Base-by-base conservation (phyloP, 2,113 vertebrate genomes). In the Opisthocomus hoazin region DNA sequence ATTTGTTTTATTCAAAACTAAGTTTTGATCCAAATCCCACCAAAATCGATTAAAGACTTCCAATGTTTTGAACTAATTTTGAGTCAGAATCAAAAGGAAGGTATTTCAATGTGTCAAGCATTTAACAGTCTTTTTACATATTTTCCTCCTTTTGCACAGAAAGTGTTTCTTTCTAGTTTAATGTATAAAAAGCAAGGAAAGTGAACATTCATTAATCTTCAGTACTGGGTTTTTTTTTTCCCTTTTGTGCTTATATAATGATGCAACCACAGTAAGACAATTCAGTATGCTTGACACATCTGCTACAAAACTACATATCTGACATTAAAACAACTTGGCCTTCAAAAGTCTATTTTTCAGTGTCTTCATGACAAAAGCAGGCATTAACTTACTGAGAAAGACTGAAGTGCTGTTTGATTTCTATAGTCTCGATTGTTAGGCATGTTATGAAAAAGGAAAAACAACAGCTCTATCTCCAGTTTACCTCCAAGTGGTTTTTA, bases 381-480 rank as follows among this genome's bases (percentile, higher is more conserved):
- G 2, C 15, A 37, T 61, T 54, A 84, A 10, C 24, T 83, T 73
- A 36, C 11, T 50, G 22, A 23, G 14, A 46, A 11, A 54, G 15
- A 84, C 26, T 22, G 18, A 81, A 54, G 22, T 0, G 1, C 0
- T 12, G 87, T 76, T 69, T 41, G 2, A 58, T 75, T 84, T 27
- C 11, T 50, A 2, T 41, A 57, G 4, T 37, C 11, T 65, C 1
- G 2, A 58, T 1, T 46, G 8, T 23, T 69, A 41, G 12, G 6
- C 12, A 45, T 46, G 7, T 34, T 65, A 65, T 14, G 27, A 65
- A 86, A 84, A 70, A n/a, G 1, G 19, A 22, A 64, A 73, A 91
- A 8, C 2, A 56, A 21, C 23, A 80, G 9, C 4, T 5, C 4
- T 1, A 21, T 50, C 9, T 74, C 20, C 13, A 54, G 11, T 1